A percentile compares a stretch with the other conserved stretches of the same genome.
These are phyloP conservation scores for Ophion ventricosus DNA, from an alignment of 2,888 invertebrate genomes.

Conservation along the genomic window DNA sequence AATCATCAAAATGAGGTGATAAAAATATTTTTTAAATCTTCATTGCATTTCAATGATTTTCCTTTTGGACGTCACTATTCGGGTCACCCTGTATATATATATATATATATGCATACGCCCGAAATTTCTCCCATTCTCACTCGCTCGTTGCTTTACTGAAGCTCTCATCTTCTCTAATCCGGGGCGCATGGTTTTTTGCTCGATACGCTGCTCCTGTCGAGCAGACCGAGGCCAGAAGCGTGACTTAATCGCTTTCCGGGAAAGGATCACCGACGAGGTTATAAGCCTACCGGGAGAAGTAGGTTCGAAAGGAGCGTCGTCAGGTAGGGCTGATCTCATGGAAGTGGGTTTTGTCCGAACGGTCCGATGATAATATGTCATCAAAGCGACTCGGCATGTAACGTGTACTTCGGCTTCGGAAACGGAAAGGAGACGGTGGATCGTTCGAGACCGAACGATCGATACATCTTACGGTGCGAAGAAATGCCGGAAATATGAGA, in stretches of 20 bases:
- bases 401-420: not conserved
- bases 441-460: conserved; percentile 5
- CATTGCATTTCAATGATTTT: not conserved
- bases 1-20: not conserved
- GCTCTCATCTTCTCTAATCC: conserved; percentile 62
- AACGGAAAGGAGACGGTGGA: conserved; percentile 4
- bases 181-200: conserved; percentile 52
- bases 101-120: conserved; percentile 12
- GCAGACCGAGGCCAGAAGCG: conserved; percentile 50
- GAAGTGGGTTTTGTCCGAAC: conserved; percentile 46
- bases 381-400: conserved; percentile 18
- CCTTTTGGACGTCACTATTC: not conserved
- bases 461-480: not conserved
- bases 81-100: not conserved
- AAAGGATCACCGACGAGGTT: conserved; percentile 58
- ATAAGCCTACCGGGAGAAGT: conserved; percentile 44
- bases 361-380: conserved; percentile 37
- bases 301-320: conserved; percentile 25
- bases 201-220: conserved; percentile 45
- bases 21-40: no score
- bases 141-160: conserved; percentile 20
- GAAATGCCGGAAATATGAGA: not conserved
- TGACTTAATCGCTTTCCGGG: conserved; percentile 69
- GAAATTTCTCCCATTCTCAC: conserved; percentile 31
- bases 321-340: conserved; percentile 22